Evolutionary conservation across 2,888 invertebrate genomes (phyloP), one percentile per base, ranked within the genome.

Genomic region (Polydesmus complanatus): DNA sequence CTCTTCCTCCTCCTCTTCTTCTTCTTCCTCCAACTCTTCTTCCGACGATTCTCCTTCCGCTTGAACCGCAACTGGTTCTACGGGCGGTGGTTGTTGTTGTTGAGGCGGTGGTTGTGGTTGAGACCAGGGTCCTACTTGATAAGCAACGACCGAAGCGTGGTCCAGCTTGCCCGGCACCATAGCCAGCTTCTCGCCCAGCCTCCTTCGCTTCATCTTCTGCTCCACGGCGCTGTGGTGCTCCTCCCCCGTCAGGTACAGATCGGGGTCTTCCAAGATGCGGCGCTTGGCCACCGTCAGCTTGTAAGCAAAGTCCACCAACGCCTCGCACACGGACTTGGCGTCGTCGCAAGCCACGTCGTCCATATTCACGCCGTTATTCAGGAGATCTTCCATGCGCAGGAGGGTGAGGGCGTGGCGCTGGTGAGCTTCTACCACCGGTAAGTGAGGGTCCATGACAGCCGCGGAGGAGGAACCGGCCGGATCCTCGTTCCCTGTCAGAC

Each of bases 91-190:
- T 11, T 22, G 14, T 47, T 56, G 37, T 25, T 14, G 27, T 3
- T 3, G 8, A 14, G 37, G 37, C 11, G 5, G 5, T 22, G 23
- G 25, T 14, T 5, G 5, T 25, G 23, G 5, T 51, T 51, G n/a
- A 14, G 5, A 22, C 53, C 53, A 58, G 23, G 11, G 11, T 1
- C 85, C 85, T 48, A 88, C 85, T 65, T 83, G 83, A 70, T 83
- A 88, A 1, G 89, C 89, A 56, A 87, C 84, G 22, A 88, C 83
- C 2, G 86, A 85, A 23, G 91, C 91, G 74, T 91, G 91, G 74
- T 92, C 91, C 66, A 92, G 75, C 73, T 92, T 92, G 1, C 91
- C 91, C 0, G 91, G 89, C 67, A 91, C 81, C 73, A 83, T 81
- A 22, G 81, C 79, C 68, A 86, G 81, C 71, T 84, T 84, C 65